A percentile compares a stretch with the other conserved stretches of the same genome.
phyloP scores from a whole-genome alignment of 2,888 invertebrate genomes.

The Malthinus flaveolus region DNA sequence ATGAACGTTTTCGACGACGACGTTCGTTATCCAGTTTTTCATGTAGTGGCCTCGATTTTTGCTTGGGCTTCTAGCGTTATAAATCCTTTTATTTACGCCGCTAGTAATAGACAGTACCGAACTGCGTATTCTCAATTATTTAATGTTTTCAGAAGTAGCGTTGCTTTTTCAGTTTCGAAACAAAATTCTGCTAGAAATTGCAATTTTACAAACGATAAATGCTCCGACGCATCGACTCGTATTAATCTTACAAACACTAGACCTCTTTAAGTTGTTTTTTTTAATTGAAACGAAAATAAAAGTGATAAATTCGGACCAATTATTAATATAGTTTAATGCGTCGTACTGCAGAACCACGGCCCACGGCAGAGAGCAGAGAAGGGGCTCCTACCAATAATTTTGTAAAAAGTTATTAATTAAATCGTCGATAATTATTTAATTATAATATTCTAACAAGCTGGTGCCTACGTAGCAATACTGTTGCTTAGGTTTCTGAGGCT shows the following conservation, averaged over 20 bases:
- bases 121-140: conserved; percentile 63
- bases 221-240: conserved; percentile 5
- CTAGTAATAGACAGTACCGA: conserved; percentile 81
- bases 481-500: too few relatives aligned
- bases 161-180: conserved; percentile 38
- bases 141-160: conserved; percentile 48
- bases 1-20: conserved; percentile 86
- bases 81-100: conserved; percentile 89
- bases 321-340: not conserved
- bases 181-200: conserved; percentile 33
- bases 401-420: too few relatives aligned
- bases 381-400: too few relatives aligned
- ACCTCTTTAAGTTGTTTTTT: conserved; percentile 1
- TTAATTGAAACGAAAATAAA: too few relatives aligned
- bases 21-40: conserved; percentile 72
- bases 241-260: conserved; percentile 10
- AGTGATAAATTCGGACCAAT: conserved; percentile 1
- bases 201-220: conserved; percentile 13
- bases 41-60: conserved; percentile 81
- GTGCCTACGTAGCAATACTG: too few relatives aligned
- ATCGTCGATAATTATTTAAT: too few relatives aligned
- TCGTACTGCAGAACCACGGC: too few relatives aligned
- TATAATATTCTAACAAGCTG: too few relatives aligned
- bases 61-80: conserved; percentile 91
- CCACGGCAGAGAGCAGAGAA: too few relatives aligned